A percentile compares a stretch with the other conserved stretches of the same genome.
Evolutionary conservation across 2,113 vertebrate species (phyloP).

Genomic region (Xiphorhynchus elegans): DNA sequence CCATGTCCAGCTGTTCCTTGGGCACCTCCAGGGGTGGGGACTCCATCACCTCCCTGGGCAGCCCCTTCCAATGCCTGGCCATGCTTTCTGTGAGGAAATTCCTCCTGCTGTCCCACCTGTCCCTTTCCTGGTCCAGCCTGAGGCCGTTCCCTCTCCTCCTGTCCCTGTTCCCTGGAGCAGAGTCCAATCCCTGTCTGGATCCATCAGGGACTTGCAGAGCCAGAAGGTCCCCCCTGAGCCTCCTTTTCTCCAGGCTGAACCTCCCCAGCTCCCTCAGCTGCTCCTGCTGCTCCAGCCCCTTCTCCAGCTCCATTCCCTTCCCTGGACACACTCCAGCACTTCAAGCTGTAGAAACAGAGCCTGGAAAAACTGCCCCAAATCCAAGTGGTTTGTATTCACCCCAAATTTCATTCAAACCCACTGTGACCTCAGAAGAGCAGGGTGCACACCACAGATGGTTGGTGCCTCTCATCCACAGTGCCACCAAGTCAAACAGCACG

Average conservation of each 20-base stretch:
- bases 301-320: neutral
- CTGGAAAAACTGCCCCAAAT: neutral
- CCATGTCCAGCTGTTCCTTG: accelerated
- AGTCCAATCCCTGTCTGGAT: accelerated
- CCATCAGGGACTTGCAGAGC: neutral
- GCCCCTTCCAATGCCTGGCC: neutral
- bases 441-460: neutral
- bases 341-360: neutral
- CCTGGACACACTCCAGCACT: neutral
- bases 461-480: neutral
- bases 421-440: neutral
- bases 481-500: neutral
- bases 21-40: neutral
- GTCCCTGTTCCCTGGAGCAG: neutral
- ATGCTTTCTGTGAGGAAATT: neutral
- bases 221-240: neutral
- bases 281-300: neutral
- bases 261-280: neutral
- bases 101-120: accelerated
- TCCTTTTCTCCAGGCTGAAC: neutral
- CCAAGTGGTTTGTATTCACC: neutral
- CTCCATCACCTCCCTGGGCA: neutral
- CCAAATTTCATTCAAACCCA: neutral
- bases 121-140: accelerated
- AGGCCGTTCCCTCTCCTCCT: accelerated